Evolutionary conservation across 92 coral and sea anemone genomes (phyloP).

Genomic region (Heliopora coerulea): DNA sequence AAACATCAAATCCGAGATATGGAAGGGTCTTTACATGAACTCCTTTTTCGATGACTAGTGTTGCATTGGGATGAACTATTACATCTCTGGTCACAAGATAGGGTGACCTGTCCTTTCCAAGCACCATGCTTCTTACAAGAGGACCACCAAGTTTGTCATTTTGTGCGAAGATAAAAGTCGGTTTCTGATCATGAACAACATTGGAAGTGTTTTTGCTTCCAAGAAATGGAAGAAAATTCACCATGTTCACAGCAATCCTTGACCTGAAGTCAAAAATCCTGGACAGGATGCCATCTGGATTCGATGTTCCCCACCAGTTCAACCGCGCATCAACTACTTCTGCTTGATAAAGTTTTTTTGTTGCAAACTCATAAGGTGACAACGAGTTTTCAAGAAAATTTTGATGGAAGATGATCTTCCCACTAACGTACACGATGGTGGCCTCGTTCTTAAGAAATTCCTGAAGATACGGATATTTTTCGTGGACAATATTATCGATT

Average conservation of each 20-base stretch:
- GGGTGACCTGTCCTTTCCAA: slow-evolving; percentile 38
- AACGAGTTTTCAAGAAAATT: slow-evolving; percentile 48
- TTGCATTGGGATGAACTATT: slow-evolving; percentile 54
- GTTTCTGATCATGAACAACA: neutral
- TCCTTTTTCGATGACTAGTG: slow-evolving; percentile 42
- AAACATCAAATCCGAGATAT: slow-evolving; percentile 29
- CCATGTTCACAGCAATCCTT: slow-evolving; percentile 53
- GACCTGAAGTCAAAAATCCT: slow-evolving; percentile 61
- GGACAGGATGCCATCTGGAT: slow-evolving; percentile 47
- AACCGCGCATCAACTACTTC: slow-evolving; percentile 43
- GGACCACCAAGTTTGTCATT: slow-evolving; percentile 54
- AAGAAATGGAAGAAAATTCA: slow-evolving; percentile 51
- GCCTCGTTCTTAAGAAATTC: neutral
- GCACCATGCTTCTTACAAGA: slow-evolving; percentile 39
- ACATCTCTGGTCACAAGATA: slow-evolving; percentile 62
- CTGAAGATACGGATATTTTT: neutral
- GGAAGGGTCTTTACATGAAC: slow-evolving; percentile 7
- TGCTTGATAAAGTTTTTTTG: slow-evolving; percentile 26
- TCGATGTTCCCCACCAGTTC: slow-evolving; percentile 75
- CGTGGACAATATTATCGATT: neutral
- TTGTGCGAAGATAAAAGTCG: slow-evolving; percentile 44
- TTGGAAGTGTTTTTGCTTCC: slow-evolving; percentile 39
- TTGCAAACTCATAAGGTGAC: slow-evolving; percentile 39
- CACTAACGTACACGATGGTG: neutral
- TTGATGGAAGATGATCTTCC: slow-evolving; percentile 36